Base-by-base conservation (phyloP, 2,797 vertebrate genomes). In the Rhodeus uyekii region DNA sequence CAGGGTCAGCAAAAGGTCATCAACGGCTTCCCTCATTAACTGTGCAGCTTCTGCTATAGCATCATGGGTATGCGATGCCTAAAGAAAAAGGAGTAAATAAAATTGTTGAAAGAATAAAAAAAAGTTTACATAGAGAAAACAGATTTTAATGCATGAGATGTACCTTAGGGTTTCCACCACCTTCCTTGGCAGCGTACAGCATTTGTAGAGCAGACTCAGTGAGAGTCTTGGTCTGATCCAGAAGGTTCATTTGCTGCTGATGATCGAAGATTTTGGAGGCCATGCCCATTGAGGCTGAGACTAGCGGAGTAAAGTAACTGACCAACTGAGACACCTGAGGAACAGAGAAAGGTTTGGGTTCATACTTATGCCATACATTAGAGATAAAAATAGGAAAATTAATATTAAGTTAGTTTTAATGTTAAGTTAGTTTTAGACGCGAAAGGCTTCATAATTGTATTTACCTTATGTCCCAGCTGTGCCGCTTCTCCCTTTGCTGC, bases 161-260 rank as follows among this genome's bases (percentile, higher is more conserved):
- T 67, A 98, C 97, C 96, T 98, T 99, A 77, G 97, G 97, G 89
- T 99, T 99, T 44, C 98, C 98, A 0, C 98, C 98, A 0, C 97
- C 97, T 92, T 99, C 98, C 87, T 99, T 99, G 86, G 97, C 97
- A 10, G 97, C 97, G 0, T 99, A 99, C 9, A 99, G 89, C 97
- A 98, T 99, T 93, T 99, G 98, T 44, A 99, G 90, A 27, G 97
- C 96, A 44, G 97, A 99, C 84, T 99, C 97, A 0, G 97, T 96
- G 0, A 99, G 91, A 0, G 97, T 99, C 92, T 99, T 99, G 78
- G 96, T 98, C 93, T 99, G 98, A 91, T 99, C 98, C 89, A 99
- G 80, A 82, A 99, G 94, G 0, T 95, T 98, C 96, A 99, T 98
- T 91, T 99, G 97, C 63, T 99, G 98, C 90, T 98, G 98, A 90